Base-by-base conservation (phyloP, 92 coral and sea anemone species). In the Paramuricea clavata region DNA sequence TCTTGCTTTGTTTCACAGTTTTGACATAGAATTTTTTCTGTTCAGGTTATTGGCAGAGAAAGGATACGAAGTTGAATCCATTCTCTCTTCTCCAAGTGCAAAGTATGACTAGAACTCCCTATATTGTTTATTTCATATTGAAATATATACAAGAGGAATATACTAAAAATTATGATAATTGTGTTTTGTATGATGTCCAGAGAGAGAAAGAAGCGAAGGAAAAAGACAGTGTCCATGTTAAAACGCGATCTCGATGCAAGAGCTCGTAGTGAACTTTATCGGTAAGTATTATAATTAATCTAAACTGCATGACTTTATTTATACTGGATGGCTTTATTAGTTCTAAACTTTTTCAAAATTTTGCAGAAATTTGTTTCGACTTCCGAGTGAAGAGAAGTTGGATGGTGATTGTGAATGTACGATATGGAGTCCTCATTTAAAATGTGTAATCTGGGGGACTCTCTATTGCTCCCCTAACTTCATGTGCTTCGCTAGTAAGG, bases 371-470 rank as follows among this genome's bases (percentile, higher is more conserved):
- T 82, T 94, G 60, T 96, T 96, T 81, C 95, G 99, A 36, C 94
- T 96, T 60, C 99, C 99, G 32, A 82, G 93, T 76, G 98, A 96
- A 81, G 99, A 96, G 83, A 92, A 91, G 49, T 93, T 96, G 11
- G 99, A 96, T 86, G 99, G 99, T 13, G 96, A 93, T 57, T 96
- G 99, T 84, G 99, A 94, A 49, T 96, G 98, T 59, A 92, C 98
- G 0, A 64, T 96, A 68, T 96, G 98, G 98, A 96, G 98, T 85
- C 98, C 98, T 32, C 98, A 96, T 39, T 87, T 88, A 61, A 96
- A 94, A 68, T 84, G 78, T 12, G 96, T 92, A 30, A 93, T 94
- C 60, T 87, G 94, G 96, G 98, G 98, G 62, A 94, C 81, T 28
- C 91, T 96, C 54, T 96, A 96, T 49, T 96, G 98, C 33, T 96